phyloP scores from a whole-genome alignment of 1,140 invertebrate genomes.

The Heliconius nattereri region DNA sequence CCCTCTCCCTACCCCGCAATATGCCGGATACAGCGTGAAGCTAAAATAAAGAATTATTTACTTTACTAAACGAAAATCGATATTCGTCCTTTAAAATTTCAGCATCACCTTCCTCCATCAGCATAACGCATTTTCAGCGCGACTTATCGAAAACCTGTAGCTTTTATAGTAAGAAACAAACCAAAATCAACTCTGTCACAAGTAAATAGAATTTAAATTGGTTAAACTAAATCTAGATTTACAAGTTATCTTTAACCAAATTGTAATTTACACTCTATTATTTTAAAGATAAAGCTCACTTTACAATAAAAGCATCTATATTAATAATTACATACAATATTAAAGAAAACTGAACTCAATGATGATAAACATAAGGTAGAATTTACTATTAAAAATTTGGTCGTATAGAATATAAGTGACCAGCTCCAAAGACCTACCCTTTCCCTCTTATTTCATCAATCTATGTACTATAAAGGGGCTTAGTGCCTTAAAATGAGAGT shows the following conservation, averaged over 20 bases:
- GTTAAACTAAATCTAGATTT: neutral
- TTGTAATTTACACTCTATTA: slow-evolving; percentile 36
- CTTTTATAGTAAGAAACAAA: slow-evolving; percentile 48
- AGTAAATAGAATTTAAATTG: slow-evolving; percentile 9
- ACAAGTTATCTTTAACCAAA: neutral
- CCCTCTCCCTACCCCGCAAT: no score
- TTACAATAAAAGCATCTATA: neutral
- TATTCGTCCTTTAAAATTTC: slow-evolving; percentile 20
- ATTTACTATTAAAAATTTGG: slow-evolving; percentile 33
- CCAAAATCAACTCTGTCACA: slow-evolving; percentile 40
- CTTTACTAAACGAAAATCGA: neutral
- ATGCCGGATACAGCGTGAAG: neutral
- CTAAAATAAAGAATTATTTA: neutral
- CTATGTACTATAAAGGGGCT: slow-evolving; percentile 47
- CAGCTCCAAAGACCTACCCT: slow-evolving; percentile 45
- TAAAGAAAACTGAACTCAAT: neutral
- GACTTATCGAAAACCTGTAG: slow-evolving; percentile 74
- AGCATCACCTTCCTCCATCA: slow-evolving; percentile 29
- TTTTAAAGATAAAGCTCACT: slow-evolving; percentile 11
- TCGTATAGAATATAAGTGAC: slow-evolving; percentile 41
- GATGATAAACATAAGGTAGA: fast-evolving
- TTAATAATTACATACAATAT: neutral
- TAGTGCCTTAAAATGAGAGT: slow-evolving; percentile 46
- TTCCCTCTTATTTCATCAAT: slow-evolving; percentile 33
- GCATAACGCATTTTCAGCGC: slow-evolving; percentile 62